Conservation (phyloP, 2,888 invertebrate species). For the Papilio protenor region DNA sequence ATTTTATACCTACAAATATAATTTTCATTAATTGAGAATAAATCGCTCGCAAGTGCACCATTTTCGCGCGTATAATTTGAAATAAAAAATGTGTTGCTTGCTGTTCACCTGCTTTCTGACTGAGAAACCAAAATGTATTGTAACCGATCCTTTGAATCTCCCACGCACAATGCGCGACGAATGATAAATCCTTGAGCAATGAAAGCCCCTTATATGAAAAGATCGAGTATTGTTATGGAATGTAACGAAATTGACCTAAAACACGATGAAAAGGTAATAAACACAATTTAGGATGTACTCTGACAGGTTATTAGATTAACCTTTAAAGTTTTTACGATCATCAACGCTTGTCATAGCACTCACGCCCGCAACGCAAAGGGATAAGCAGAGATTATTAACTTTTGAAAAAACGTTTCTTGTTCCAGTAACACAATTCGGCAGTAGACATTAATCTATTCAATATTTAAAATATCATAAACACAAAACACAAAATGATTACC, state of each 20-base stretch:
- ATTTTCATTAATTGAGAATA: slow-evolving; percentile 30
- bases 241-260: slow-evolving; percentile 54
- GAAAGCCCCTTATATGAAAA: slow-evolving; percentile 61
- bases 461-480: neutral
- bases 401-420: neutral
- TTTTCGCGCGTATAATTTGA: slow-evolving; percentile 36
- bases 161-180: slow-evolving; percentile 68
- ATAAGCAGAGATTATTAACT: neutral
- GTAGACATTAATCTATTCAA: neutral
- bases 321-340: neutral
- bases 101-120: slow-evolving; percentile 65
- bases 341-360: neutral
- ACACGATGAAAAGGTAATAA: slow-evolving; percentile 28
- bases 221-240: slow-evolving; percentile 52
- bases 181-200: slow-evolving; percentile 69
- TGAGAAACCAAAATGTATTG: slow-evolving; percentile 56
- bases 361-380: neutral
- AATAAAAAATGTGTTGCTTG: slow-evolving; percentile 53
- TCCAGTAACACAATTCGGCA: neutral
- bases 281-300: slow-evolving; percentile 10
- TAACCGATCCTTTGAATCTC: slow-evolving; percentile 64
- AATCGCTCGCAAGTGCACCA: slow-evolving; percentile 24
- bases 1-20: slow-evolving; percentile 43
- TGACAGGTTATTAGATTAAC: slow-evolving; percentile 6
- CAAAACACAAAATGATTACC: neutral